Evolutionary conservation across 2,888 invertebrate genomes (phyloP), one percentile per base, ranked within the genome.

Genomic region (Eubasilissa splendida): DNA sequence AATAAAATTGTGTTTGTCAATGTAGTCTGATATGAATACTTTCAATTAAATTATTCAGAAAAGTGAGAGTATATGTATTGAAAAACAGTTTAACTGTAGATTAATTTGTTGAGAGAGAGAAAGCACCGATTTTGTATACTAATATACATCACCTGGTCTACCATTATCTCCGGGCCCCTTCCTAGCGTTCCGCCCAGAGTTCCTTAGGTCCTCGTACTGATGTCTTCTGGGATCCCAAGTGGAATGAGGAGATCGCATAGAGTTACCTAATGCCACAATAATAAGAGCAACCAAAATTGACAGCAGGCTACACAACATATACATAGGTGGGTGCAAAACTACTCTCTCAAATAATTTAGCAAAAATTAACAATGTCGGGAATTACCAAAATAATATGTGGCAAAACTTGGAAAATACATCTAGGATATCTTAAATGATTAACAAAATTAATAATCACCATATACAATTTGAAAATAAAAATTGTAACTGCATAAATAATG

Each of bases 151-250:
- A 90, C 90, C 90, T 89, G 92, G 93, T 85, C 93, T 93, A 86
- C 92, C 89, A 85, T 93, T 93, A 85, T 22, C 22, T 22, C 93
- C 93, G 85, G 93, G 93, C 85, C 92, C 94, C 85, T 93, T 91
- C 87, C 93, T 92, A 86, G 87, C 87, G 84, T 86, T 85, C 80
- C 90, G 92, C 84, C 92, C 91, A 85, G 93, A 92, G 86, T 95
- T 93, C 86, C 94, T 94, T 88, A 96, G 93, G 89, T 96, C 96
- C 91, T 96, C 96, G 90, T 96, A 96, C 91, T 96, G 95, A 87
- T 96, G 95, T 80, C 96, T 92, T 84, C 96, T 92, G 85, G 96
- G 96, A 90, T 96, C 96, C 96, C 96, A 96, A 87, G 96, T 96
- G 78, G 96, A 94, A 90, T 89, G 89, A 85, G 89, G 83, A 76